Evolutionary conservation across 2,888 invertebrate genomes (phyloP), one percentile per base, ranked within the genome.

Genomic region (Netelia melanura): DNA sequence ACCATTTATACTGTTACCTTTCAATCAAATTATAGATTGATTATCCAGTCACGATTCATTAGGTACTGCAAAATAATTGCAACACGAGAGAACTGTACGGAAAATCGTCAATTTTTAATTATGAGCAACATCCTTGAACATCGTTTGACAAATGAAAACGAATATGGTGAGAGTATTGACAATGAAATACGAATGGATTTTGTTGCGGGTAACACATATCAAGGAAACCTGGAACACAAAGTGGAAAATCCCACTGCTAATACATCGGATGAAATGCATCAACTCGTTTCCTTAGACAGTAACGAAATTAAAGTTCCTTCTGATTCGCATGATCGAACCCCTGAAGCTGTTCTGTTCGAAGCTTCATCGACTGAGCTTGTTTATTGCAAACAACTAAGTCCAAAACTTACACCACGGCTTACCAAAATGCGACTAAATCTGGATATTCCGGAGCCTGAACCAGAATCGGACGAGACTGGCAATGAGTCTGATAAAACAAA

Each of bases 281-380:
- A 10, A 10, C 48, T 14, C 62, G n/a, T 43, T 44, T n/a, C 5
- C 0, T 17, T 8, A 11, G 61, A 72, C 17, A n/a, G 23, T 8
- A 21, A n/a, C 0, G 38, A 54, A 38, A 11, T 10, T 14, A 38
- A 76, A 67, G 43, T 67, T 8, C 3, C 64, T n/a, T n/a, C 23
- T 25, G 38, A 58, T 52, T 54, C 54, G 5, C n/a, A 81, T 17
- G n/a, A 89, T 48, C 78, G 87, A 68, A 90, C 91, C 0, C 91
- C 91, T 0, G 91, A 91, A 80, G 86, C 86, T 1, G 84, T 91
- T 2, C 84, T 91, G 6, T 89, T 84, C 25, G 89, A 89, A 52
- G 70, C 86, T 0, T 71, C 71, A 0, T 79, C 82, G 0, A 11
- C 38, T 9, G 88, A 90, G 14, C 77, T 88, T 9, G 44, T 87